Evolutionary conservation across 2,888 invertebrate species (phyloP).

Genomic region (Dione juno): DNA sequence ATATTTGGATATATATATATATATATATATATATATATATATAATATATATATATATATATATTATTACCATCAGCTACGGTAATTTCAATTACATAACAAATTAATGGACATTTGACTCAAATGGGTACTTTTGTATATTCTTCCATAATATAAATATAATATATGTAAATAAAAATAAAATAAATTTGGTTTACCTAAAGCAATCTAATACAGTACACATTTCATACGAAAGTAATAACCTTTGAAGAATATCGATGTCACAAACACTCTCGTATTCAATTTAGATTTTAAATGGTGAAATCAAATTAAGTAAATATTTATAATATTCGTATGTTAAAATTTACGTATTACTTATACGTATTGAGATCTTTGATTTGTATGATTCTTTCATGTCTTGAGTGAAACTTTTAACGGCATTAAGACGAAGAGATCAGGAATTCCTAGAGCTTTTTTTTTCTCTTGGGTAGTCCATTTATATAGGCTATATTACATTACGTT

Average conservation of each 20-base stretch:
- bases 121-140: neutral
- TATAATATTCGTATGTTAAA: neutral
- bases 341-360: neutral
- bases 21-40: no score
- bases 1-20: no score
- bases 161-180: neutral
- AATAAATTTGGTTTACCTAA: neutral
- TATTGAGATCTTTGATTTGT: neutral
- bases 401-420: no score
- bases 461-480: no score
- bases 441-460: no score
- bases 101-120: no score
- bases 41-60: no score
- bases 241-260: conserved; percentile 18
- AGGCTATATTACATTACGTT: no score
- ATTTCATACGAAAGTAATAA: neutral
- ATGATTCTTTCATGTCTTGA: no score
- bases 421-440: no score
- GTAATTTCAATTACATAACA: no score
- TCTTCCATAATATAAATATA: neutral
- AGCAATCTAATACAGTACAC: neutral
- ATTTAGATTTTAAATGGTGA: neutral
- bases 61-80: no score
- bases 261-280: conserved; percentile 3
- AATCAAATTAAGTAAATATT: neutral